Conservation (phyloP, 2,888 invertebrate species). For the Pseudococcus longispinus region DNA sequence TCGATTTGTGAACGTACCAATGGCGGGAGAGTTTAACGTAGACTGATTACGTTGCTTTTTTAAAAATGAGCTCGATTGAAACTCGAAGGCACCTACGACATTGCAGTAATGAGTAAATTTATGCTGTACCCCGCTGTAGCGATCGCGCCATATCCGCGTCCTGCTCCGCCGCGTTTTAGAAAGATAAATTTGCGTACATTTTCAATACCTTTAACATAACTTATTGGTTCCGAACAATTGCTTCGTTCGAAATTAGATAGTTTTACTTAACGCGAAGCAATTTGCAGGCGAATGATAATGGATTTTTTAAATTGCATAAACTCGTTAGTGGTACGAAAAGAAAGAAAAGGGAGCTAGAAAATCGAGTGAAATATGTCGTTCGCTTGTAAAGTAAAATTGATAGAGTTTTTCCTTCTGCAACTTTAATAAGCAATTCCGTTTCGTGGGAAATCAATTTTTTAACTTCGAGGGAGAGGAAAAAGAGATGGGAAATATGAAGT, state of each 20-base stretch:
- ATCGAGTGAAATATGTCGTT: constrained; percentile 26
- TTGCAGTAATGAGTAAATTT: not conserved
- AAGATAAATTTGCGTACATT: constrained; percentile 17
- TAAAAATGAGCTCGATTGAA: too few relatives aligned
- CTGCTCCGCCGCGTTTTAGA: not conserved
- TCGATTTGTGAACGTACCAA: too few relatives aligned
- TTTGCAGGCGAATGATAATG: constrained; percentile 29
- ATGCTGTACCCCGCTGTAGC: not conserved
- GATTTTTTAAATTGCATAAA: constrained; percentile 37
- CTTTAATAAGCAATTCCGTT: constrained; percentile 29
- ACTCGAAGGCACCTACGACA: too few relatives aligned
- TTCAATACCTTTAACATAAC: constrained; percentile 18
- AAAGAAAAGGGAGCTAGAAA: not conserved
- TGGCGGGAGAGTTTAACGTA: too few relatives aligned
- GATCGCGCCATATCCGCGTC: too few relatives aligned
- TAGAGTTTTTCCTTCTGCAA: constrained; percentile 30
- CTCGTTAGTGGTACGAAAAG: constrained; percentile 9
- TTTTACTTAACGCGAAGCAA: not conserved
- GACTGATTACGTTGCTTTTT: too few relatives aligned
- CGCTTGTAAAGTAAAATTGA: constrained; percentile 4
- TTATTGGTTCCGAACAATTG: not conserved
- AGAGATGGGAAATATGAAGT: constrained; percentile 1
- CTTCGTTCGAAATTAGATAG: constrained; percentile 16
- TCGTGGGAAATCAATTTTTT: not conserved
- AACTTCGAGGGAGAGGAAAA: not conserved